Evolutionary conservation across 35 echinoderm and acorn worm genomes (phyloP).

Genomic region (Eucidaris tribuloides): DNA sequence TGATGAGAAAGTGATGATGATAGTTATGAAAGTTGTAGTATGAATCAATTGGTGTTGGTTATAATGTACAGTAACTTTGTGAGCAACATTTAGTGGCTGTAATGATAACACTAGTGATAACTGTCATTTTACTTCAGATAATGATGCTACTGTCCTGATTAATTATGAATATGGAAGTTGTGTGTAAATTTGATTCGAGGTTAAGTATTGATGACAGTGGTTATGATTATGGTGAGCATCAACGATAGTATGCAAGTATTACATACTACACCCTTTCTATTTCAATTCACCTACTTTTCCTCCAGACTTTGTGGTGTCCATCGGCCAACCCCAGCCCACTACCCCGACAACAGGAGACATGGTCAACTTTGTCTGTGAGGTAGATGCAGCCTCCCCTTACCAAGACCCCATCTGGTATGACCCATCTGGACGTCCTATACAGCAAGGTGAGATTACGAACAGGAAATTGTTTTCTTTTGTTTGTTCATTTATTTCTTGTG

Average conservation of each 20-base stretch:
- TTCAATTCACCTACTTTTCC: background rate
- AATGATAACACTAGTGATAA: too few species aligned
- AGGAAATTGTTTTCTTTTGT: too few species aligned
- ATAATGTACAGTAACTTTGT: too few species aligned
- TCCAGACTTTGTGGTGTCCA: constrained; percentile 51
- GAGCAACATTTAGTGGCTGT: too few species aligned
- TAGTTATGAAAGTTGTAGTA: too few species aligned
- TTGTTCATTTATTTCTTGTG: too few species aligned
- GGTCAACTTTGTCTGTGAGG: constrained; percentile 60
- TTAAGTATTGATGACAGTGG: background rate
- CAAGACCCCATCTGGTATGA: constrained; percentile 65
- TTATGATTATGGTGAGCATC: background rate
- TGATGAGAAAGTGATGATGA: too few species aligned
- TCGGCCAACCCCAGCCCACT: constrained; percentile 13
- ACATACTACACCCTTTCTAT: background rate
- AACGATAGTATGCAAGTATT: background rate
- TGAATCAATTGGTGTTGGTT: too few species aligned
- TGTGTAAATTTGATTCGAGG: background rate
- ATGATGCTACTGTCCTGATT: too few species aligned
- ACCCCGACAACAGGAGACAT: constrained; percentile 37
- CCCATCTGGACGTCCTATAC: constrained; percentile 33
- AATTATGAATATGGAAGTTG: background rate
- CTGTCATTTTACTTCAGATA: too few species aligned
- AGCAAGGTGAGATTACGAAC: constrained; percentile 3
- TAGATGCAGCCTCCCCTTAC: constrained; percentile 49